phyloP scores from a whole-genome alignment of 2,797 vertebrate genomes.

The Sebastes taczanowskii region DNA sequence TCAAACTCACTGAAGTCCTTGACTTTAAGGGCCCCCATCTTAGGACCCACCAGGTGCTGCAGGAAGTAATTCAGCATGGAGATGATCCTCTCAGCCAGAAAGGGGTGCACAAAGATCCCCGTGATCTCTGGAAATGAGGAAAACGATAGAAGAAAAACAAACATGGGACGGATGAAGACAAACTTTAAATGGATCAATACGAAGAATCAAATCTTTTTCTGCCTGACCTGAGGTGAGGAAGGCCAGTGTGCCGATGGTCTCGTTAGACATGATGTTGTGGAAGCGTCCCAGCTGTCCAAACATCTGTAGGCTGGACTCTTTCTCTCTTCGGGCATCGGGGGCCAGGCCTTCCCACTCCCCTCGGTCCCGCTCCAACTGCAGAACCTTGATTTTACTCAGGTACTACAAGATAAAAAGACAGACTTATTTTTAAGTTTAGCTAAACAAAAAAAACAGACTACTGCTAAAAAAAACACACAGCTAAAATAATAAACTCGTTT shows the following conservation, averaged over 20 bases:
- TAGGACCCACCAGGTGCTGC: slow-evolving; percentile 96
- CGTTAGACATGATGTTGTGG: slow-evolving; percentile 99
- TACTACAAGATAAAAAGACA: slow-evolving; percentile 82
- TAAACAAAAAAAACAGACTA: rapidly evolving
- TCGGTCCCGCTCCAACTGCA: slow-evolving; percentile 94
- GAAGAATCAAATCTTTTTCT: not conserved
- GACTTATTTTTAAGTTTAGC: not conserved
- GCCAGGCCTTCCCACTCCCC: slow-evolving; percentile 93
- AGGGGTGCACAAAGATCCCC: slow-evolving; percentile 94
- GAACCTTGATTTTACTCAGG: slow-evolving; percentile 98
- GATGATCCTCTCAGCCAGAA: slow-evolving; percentile 97
- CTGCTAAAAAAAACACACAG: not conserved
- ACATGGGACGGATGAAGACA: not conserved
- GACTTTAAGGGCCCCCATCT: slow-evolving; percentile 98
- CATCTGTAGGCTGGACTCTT: slow-evolving; percentile 96
- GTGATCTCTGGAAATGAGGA: slow-evolving; percentile 87
- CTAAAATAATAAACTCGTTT: not conserved
- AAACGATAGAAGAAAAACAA: not conserved
- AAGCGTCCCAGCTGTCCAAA: slow-evolving; percentile 97
- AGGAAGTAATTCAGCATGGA: slow-evolving; percentile 99
- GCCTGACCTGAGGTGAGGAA: slow-evolving; percentile 95
- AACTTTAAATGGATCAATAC: not conserved
- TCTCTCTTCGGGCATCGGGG: slow-evolving; percentile 91
- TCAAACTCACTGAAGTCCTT: slow-evolving; percentile 99
- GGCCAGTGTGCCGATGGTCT: slow-evolving; percentile 96